Base-by-base conservation (phyloP, 2,113 vertebrate genomes). In the Lipotes vexillifer region DNA sequence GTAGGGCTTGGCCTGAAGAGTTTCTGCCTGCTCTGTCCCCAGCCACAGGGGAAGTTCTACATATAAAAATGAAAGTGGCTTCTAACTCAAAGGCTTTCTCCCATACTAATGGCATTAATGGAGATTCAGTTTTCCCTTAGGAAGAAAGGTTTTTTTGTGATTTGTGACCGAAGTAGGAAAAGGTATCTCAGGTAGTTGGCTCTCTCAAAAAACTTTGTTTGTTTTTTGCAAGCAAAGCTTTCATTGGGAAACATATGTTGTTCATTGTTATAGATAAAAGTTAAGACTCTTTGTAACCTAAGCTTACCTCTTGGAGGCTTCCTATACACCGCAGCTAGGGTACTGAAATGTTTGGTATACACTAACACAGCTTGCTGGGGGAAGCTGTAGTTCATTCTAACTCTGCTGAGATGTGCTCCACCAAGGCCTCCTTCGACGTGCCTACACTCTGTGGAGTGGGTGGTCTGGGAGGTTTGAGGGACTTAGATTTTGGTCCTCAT, bases 281-380 rank as follows among this genome's bases (percentile, higher is more conserved):
- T 71, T 71, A 68, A 92, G 59, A 69, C 38, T 82, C 87, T 92
- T 61, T 71, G 87, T 66, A 31, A 66, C 33, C 29, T 36, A 17
- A 93, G 55, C 13, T 46, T 10, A 52, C 21, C 59, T 93, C 92
- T 85, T 29, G 38, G 44, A 57, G 15, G 44, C 27, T 77, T 81
- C 52, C 38, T 66, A 44, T 38, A n/a, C 14, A 23, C 57, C 1
- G 4, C 25, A 81, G 71, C 38, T 44, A 59, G 59, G 8, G 18
- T 10, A 27, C 38, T 29, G 4, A 38, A 49, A 17, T 14, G 21
- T 31, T 57, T 29, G 29, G 31, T 55, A 10, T 3, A 25, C 1
- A 49, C 21, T 38, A 17, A 44, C 12, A 14, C 18, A 15, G 57
- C 63, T 61, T 59, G 31, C 86, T 75, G 6, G 7, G 10, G 21